These are phyloP conservation scores for Falco naumanni DNA, from an alignment of 2,797 vertebrate genomes.

Conservation along the genomic window DNA sequence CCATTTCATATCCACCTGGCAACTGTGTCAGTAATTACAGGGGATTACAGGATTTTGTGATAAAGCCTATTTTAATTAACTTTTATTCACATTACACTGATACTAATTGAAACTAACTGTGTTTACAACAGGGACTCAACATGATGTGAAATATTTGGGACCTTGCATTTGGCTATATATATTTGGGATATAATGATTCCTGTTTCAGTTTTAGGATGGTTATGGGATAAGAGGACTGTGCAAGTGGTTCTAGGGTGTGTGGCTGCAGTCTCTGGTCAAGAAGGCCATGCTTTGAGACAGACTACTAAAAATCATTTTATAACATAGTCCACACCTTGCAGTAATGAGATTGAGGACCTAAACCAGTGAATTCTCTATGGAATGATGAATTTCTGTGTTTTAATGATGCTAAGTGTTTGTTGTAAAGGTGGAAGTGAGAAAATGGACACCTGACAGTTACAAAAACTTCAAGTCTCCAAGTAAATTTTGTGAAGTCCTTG, in stretches of 20 bases:
- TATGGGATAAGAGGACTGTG: not conserved
- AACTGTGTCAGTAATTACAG: not conserved
- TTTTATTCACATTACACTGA: not conserved
- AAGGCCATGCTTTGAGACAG: not conserved
- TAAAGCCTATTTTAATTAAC: not conserved
- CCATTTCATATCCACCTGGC: not conserved
- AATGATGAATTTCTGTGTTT: no score
- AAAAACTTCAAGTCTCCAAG: not conserved
- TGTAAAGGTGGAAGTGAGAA: not conserved
- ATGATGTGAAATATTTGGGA: not conserved
- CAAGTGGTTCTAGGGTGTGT: not conserved
- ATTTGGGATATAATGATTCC: not conserved
- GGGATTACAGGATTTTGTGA: not conserved
- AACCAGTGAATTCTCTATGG: not conserved
- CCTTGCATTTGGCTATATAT: not conserved
- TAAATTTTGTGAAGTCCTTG: not conserved
- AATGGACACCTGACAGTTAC: fast-evolving
- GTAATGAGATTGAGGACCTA: not conserved
- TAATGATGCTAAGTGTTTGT: fast-evolving
- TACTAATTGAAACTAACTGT: not conserved
- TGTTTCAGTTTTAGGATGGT: not conserved
- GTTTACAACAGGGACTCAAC: not conserved
- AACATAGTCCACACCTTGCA: not conserved
- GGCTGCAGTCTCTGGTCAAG: not conserved
- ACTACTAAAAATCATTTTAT: not conserved